phyloP scores from a whole-genome alignment of 2,797 vertebrate species.

The Mus minutoides region DNA sequence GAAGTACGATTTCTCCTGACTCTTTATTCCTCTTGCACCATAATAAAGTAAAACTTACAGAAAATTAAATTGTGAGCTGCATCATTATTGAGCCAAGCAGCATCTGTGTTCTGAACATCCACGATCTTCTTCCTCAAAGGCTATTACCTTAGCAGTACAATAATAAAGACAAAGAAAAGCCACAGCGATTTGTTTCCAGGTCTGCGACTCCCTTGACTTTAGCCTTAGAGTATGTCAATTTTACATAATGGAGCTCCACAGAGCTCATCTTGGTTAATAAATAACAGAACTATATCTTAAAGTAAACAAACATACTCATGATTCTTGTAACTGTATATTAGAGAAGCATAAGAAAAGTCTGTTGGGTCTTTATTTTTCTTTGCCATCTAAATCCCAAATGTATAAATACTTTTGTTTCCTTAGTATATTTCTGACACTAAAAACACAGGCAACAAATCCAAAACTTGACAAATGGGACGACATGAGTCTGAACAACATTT shows the following conservation, averaged over 20 bases:
- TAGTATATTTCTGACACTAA: not conserved
- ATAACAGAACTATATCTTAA: not conserved
- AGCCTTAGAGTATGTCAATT: not conserved
- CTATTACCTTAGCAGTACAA: not conserved
- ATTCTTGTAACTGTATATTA: not conserved
- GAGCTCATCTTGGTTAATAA: not conserved
- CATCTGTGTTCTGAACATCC: not conserved
- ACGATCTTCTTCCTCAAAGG: not conserved
- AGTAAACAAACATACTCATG: not conserved
- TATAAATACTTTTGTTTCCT: constrained; percentile 24
- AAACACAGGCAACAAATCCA: not conserved
- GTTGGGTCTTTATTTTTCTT: constrained; percentile 17
- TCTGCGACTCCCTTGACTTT: not conserved
- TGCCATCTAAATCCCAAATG: constrained; percentile 16
- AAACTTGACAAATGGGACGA: not conserved
- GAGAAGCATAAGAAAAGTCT: not conserved
- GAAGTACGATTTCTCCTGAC: not conserved
- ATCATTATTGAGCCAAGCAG: no score
- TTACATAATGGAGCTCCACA: not conserved
- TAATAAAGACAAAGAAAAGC: not conserved
- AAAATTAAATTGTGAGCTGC: not conserved
- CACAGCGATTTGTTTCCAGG: not conserved
- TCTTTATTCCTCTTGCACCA: not conserved
- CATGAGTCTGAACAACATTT: not conserved
- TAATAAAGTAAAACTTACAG: not conserved